phyloP scores from a whole-genome alignment of 2,888 invertebrate species.

The Linyphia triangularis region DNA sequence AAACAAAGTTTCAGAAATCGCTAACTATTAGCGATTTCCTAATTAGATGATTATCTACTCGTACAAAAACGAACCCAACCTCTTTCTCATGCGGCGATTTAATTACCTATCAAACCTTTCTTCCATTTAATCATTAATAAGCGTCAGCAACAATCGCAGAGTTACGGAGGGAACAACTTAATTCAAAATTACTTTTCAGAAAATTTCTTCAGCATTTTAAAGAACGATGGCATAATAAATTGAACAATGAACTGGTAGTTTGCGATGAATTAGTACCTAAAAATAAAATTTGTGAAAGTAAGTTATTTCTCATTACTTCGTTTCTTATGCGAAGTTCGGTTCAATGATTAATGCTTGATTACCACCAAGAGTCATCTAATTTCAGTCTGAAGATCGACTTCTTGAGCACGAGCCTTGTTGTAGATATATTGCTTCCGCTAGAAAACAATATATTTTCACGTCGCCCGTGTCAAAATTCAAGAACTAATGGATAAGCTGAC shows the following conservation, averaged over 20 bases:
- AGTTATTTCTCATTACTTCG: not conserved
- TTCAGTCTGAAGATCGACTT: not conserved
- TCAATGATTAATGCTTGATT: conserved; percentile 15
- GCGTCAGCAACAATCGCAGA: not conserved
- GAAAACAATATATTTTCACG: conserved; percentile 38
- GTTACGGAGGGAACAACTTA: not conserved
- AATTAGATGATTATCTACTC: not conserved
- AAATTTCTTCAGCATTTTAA: not conserved
- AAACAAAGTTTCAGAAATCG: not conserved
- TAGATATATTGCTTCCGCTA: not conserved
- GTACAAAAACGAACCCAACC: not conserved
- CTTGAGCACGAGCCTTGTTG: not conserved
- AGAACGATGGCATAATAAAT: not conserved
- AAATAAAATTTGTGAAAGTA: not conserved
- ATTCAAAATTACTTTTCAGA: not conserved
- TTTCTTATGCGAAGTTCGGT: not conserved
- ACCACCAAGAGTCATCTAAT: not conserved
- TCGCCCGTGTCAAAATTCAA: conserved; percentile 33
- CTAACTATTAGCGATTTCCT: not conserved
- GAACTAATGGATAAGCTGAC: conserved; percentile 42
- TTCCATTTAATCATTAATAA: not conserved
- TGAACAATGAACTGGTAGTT: not conserved
- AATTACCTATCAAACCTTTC: not conserved
- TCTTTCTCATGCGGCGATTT: not conserved
- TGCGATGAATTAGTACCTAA: not conserved